Base-by-base conservation (phyloP, 2,113 vertebrate genomes). In the Archocentrus centrarchus region DNA sequence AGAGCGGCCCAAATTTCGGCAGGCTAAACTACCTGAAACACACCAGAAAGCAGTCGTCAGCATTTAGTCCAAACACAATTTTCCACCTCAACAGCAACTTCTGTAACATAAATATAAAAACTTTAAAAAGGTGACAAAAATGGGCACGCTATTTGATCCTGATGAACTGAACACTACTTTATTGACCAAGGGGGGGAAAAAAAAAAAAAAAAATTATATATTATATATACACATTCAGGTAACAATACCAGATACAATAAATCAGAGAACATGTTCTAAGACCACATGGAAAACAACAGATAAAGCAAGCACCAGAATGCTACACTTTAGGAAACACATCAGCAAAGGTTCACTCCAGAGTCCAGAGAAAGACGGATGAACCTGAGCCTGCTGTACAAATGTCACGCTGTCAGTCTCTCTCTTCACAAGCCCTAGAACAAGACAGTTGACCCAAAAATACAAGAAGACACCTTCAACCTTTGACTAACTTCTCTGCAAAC, bases 1-100 rank as follows among this genome's bases (percentile, higher is more conserved):
- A 89, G 96, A 92, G 94, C 95, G 97, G 95, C 96, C 94, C 95
- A 95, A 86, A 77, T 97, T 96, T 94, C 96, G 96, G 96, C 86
- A 96, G 93, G 96, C 95, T 95, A 97, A 96, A 92, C 97, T 97
- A 79, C 97, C 97, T 98, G 91, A 79, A 86, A 91, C 60, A 79
- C 61, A 94, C 11, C n/a, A 60, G 24, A 79, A 79, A 20, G 44
- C 10, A 80, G 60, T 5, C 2, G 44, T 86, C 20, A 85, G 58
- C 18, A 75, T 15, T 58, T 27, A 57, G 24, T 64, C 6, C 2
- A 75, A 50, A 80, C 47, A 80, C 47, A 15, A 6, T 35, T n/a
- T 75, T 55, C 3, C 39, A 55, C 13, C 68, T 47, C 13, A 64
- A 13, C 0, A 2, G 27, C 17, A 32, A 30, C 5, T 10, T 61